Conservation (phyloP, 2,113 vertebrate genomes). For the Chionis minor region DNA sequence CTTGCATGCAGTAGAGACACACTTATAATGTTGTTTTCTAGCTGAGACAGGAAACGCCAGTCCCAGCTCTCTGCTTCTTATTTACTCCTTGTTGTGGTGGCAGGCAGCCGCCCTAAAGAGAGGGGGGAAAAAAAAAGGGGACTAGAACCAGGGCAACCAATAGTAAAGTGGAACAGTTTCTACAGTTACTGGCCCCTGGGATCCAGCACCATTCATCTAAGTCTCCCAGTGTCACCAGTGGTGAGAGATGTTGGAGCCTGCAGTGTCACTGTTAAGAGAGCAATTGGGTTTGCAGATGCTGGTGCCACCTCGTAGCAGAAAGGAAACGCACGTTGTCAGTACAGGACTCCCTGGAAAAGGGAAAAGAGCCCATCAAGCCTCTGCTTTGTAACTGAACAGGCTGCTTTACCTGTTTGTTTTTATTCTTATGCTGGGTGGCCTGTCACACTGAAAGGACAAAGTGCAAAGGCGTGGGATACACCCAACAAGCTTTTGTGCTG, state of each 20-base stretch:
- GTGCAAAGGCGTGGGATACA: not conserved
- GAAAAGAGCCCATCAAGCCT: not conserved
- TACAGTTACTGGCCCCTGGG: not conserved
- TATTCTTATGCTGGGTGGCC: not conserved
- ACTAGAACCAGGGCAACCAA: not conserved
- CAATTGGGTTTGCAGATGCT: not conserved
- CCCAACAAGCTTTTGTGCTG: not conserved
- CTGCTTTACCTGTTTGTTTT: not conserved
- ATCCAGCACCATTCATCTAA: accelerated
- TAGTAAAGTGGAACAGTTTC: not conserved
- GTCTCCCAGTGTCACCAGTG: not conserved
- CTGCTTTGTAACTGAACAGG: not conserved
- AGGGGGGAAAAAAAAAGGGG: not conserved
- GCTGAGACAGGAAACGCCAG: not conserved
- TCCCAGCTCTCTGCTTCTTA: not conserved
- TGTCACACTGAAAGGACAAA: not conserved
- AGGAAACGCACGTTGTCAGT: not conserved
- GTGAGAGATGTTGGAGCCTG: not conserved
- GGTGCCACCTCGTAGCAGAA: not conserved
- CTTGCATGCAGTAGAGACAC: not conserved
- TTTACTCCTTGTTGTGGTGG: not conserved
- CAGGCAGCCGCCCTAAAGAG: not conserved
- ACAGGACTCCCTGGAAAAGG: not conserved
- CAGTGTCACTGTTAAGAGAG: not conserved
- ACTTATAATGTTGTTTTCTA: not conserved